Base-by-base conservation (phyloP, 2,113 vertebrate genomes). In the Sylvia atricapilla region DNA sequence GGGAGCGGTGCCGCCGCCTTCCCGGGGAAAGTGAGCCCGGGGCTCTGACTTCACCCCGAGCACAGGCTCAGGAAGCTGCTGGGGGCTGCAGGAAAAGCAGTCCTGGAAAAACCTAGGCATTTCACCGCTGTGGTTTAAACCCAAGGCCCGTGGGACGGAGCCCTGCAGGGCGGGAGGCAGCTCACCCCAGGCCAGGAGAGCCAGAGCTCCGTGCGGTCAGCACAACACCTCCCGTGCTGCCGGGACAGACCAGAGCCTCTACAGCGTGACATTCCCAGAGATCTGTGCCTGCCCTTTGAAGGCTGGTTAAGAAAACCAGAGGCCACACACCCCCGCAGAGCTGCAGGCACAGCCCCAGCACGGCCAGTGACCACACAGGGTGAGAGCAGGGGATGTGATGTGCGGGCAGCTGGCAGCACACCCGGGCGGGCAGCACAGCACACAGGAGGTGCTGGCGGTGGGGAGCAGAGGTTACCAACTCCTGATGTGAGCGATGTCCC, bases 391-490 rank as follows among this genome's bases (percentile, higher is more conserved):
- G 31, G 33, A 37, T 37, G 37, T 37, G 50, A 28, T 0, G 0
- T 1, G 2, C 35, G 13, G 52, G 35, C 74, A 59, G n/a, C 63
- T 14, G 49, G 39, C 20, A 19, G 35, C 63, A 30, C 13, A 12
- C 3, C 3, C 7, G 89, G 52, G 39, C 0, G 1, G 78, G 19
- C 22, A 18, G 77, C 90, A 66, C 7, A 10, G 33, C 63, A n/a
- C 11, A 1, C 74, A 27, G 76, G 24, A 82, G 85, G 77, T 68
- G 94, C 77, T 11, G 10, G 43, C 8, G 7, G 9, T 86, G 89
- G 73, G 86, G 46, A 73, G 62, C 95, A 96, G 94, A 90, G 85
- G 66, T 88, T 89, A 66, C 94, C 76, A 43, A 21, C 93, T 96
- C 94, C 94, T 90, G 82, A 25, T 27, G 35, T 37, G n/a, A n/a